phyloP scores from a whole-genome alignment of 2,888 invertebrate species.

The Hemistola chrysoprasaria region DNA sequence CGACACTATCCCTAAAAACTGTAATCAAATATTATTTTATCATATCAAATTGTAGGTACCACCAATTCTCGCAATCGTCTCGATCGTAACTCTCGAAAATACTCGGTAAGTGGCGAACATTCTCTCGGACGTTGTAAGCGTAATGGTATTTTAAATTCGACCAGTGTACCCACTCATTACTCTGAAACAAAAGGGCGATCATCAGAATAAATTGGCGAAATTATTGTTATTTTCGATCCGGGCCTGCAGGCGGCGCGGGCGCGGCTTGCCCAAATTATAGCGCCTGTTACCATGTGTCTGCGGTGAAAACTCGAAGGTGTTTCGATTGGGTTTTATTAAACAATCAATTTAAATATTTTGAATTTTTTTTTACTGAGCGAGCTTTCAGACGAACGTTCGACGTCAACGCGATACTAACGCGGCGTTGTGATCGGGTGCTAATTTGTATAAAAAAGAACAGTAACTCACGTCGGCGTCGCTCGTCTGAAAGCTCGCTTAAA shows the following conservation, averaged over 20 bases:
- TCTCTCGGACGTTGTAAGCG: conserved; percentile 33
- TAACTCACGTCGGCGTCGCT: too few relatives aligned
- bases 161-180: conserved; percentile 58
- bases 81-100: conserved; percentile 16
- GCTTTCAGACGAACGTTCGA: too few relatives aligned
- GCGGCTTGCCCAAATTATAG: conserved; percentile 16
- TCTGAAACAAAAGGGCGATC: conserved; percentile 67
- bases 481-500: too few relatives aligned
- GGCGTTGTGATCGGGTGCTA: too few relatives aligned
- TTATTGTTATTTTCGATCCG: conserved; percentile 68
- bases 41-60: conserved; percentile 13
- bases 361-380: too few relatives aligned
- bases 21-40: too few relatives aligned
- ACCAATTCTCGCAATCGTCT: conserved; percentile 12
- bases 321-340: not conserved
- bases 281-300: conserved; percentile 26
- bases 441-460: too few relatives aligned
- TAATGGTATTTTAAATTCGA: conserved; percentile 67
- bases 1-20: too few relatives aligned
- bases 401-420: too few relatives aligned
- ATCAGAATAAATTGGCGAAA: conserved; percentile 73
- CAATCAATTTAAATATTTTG: not conserved
- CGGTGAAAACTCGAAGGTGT: not conserved
- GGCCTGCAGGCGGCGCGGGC: conserved; percentile 40
- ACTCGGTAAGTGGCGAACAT: conserved; percentile 27